Base-by-base conservation (phyloP, 37 sponge, comb jelly and placozoan genomes). In the Crambe crambe region DNA sequence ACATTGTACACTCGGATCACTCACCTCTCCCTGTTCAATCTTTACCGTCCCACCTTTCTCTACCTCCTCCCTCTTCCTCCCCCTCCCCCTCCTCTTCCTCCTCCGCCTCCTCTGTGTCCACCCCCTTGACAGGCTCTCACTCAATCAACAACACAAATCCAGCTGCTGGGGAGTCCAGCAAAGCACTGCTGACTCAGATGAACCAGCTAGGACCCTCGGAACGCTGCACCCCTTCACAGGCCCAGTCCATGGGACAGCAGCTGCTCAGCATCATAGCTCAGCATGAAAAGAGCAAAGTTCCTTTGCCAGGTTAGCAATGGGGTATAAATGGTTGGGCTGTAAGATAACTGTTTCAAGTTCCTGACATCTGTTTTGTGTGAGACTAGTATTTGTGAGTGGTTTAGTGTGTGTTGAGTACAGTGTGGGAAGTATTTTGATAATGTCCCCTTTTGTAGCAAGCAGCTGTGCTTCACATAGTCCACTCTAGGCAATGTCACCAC, bases 201-300 rank as follows among this genome's bases (percentile, higher is more conserved):
- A 80, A 65, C 37, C 60, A 72, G n/a, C 43, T 85, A 70, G 86
- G 91, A 8, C 86, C 86, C 34, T 86, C 88, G 20, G 91, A 90
- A 42, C 65, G 91, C 1, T 90, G 86, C 54, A 85, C 91, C 0
- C 86, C 91, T 42, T 64, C 73, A 36, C 91, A 90, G 60, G 91
- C 91, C 3, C 82, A 77, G 70, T 72, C 82, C 37, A 85, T 85
- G 91, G 91, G 91, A 0, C 81, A 90, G 32, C 86, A 90, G 63
- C 77, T 90, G 27, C 79, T 90, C 2, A 54, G 78, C 20, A 65
- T 85, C 54, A 81, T 90, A 42, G 91, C 81, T 2, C 31, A 66
- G 30, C 76, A 87, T 41, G 87, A 87, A 32, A 75, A 39, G 36
- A 75, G 68, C 70, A 87, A 80, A 27, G 29, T 76, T 12, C 41